Evolutionary conservation across 2,888 invertebrate genomes (phyloP), one percentile per base, ranked within the genome.

Genomic region (Orthonevra nobilis): DNA sequence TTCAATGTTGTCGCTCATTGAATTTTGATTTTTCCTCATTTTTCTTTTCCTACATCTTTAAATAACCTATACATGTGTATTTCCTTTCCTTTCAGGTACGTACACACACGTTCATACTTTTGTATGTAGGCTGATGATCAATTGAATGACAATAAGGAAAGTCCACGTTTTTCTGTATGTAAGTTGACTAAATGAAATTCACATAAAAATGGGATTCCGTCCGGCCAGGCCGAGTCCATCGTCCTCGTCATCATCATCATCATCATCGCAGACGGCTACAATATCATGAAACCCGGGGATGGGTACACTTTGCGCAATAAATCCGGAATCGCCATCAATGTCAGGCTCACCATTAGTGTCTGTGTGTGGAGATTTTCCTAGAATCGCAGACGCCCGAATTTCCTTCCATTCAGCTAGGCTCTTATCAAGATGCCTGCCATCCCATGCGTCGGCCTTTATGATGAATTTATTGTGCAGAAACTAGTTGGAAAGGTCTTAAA

Each of bases 131-230:
- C 38, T 20, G 10, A 26, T 17, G 40, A n/a, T n/a, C 40, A 52
- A 32, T 23, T 30, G 9, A 19, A 34, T 20, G 28, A 38, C 4
- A 20, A 26, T 32, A 38, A 34, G 28, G 10, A 7, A 12, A 17
- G 44, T 15, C 26, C 52, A 44, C 52, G 52, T 30, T 61, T 44
- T 61, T 23, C 3, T n/a, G n/a, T 5, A 5, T 3, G 23, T 61
- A 61, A 60, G 50, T 61, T 30, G 42, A 70, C 52, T 70, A 54
- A 61, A 70, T 70, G 61, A 70, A 61, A 70, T 61, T 60, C 54
- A 15, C 70, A 70, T 54, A 52, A 61, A 70, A 61, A 44, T 42
- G 9, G 44, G 52, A 60, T 60, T 48, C 28, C 10, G 26, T 50
- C 58, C 48, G 28, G 20, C 14, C 17, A 23, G 10, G n/a, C n/a